phyloP scores from a whole-genome alignment of 2,888 invertebrate genomes.

The Cantharis flavilabris region DNA sequence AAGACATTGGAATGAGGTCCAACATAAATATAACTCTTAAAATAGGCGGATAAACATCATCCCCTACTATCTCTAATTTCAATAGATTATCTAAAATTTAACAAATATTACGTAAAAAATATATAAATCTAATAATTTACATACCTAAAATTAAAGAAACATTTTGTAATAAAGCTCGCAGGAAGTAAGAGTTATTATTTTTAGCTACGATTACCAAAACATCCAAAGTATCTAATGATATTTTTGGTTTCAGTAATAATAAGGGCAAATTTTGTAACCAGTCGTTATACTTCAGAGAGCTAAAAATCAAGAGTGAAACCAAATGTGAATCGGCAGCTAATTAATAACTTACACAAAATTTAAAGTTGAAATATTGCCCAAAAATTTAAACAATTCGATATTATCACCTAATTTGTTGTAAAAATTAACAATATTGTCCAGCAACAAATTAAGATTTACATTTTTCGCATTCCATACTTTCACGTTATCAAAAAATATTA shows the following conservation, averaged over 20 bases:
- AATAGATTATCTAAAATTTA: not conserved
- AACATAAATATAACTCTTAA: constrained; percentile 13
- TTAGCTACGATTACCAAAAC: not conserved
- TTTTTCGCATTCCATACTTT: constrained; percentile 31
- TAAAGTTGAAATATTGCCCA: not conserved
- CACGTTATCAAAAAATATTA: constrained; percentile 27
- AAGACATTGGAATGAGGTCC: not conserved
- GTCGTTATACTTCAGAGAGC: not conserved
- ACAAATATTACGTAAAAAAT: not conserved
- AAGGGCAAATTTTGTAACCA: not conserved
- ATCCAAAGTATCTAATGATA: not conserved
- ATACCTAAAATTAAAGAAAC: not conserved
- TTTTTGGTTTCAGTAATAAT: not conserved
- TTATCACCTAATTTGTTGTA: not conserved
- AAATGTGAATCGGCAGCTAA: not conserved
- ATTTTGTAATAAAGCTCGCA: not conserved
- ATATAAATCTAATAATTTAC: not conserved
- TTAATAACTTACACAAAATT: not conserved
- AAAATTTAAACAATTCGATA: not conserved
- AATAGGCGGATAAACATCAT: constrained; percentile 6
- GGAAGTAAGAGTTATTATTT: not conserved
- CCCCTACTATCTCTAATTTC: not conserved
- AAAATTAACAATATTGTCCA: not conserved
- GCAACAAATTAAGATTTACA: constrained; percentile 5
- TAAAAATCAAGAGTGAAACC: not conserved